Evolutionary conservation across 1,140 invertebrate species (phyloP), one percentile per base, ranked within the genome.

Genomic region (Drosophila sturtevanti): DNA sequence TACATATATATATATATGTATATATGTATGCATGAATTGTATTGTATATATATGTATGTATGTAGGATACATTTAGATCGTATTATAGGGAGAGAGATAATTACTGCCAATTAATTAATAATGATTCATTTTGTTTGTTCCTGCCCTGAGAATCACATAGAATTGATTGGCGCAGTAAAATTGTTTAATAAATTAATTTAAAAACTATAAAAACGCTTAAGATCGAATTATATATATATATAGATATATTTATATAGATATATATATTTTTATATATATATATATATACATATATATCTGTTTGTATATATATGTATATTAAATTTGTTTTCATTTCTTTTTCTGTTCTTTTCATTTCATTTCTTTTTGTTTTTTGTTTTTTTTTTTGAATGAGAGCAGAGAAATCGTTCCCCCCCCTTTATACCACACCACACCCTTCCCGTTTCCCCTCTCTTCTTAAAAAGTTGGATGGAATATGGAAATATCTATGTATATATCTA

Each of bases 401-500:
- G 11, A 12, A 35, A 12, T 10, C 5, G 34, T 54, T 34, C 16
- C 63, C 37, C 48, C 27, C 38, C 0, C 11, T 1, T 21, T 21
- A 9, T 48, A 16, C 41, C 41, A 48, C 41, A 48, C 41, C 41
- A 48, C 41, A 48, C 41, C 41, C 16, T 21, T 21, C 18, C 41
- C 18, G 2, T 11, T 21, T 11, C 41, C 41, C 41, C 4, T 14
- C 0, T 38, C 0, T 48, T 48, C 7, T 18, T 18, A 31, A 31
- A 31, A 31, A 31, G 27, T 31, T 44, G 41, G 41, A 44, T 44
- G 41, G 41, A 44, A 55, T 55, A 55, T 55, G 52, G 69, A 77
- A 77, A 80, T 60, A 14, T 31, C 22, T 12, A 9, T 60, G 34
- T 18, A 60, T 60, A 14, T 44, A 31, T n/a, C 65, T 44, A 14